Base-by-base conservation (phyloP, 2,888 invertebrate genomes). In the Lordiphosa andalusiaca region DNA sequence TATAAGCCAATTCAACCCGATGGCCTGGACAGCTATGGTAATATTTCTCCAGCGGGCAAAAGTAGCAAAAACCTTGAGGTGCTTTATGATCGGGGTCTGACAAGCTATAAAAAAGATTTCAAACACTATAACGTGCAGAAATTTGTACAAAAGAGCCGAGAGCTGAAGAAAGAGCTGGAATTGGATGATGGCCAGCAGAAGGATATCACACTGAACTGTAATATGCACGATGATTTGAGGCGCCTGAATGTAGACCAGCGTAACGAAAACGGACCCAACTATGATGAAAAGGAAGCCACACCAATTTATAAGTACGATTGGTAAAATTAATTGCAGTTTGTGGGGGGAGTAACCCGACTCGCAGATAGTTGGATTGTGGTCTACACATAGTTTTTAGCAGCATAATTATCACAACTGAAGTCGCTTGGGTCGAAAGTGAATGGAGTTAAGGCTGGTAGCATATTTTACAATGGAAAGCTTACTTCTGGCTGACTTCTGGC, bases 1-100 rank as follows among this genome's bases (percentile, higher is more conserved):
- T 42, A 54, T 1, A 41, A 12, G 21, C 36, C 47, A 6, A 19
- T 19, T 16, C n/a, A 42, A n/a, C 56, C 41, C 0, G 73, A 72
- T 10, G 5, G 30, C 9, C 13, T 70, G 3, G 70, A 70, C 0
- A 40, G 59, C 10, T 70, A 47, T 9, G 72, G 68, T 16, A 73
- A 55, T 12, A 19, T 44, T 0, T 53, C 37, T 7, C 21, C 50
- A 2, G 19, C 35, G 0, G 40, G 39, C 7, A 41, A 44, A 9
- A 23, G n/a, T 41, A 9, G 3, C 13, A 53, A 10, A 4, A 10
- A 30, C 9, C 10, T 25, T 41, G 3, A 10, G 7, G 13, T 47
- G 7, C 35, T 13, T 3, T 21, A 13, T 0, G 13, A 40, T 40
- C 39, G 5, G 6, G 35, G 30, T 4, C 7, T 9, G 3, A 53